These are phyloP conservation scores for Mus caroli DNA, from an alignment of 2,797 vertebrate genomes.

Conservation along the genomic window DNA sequence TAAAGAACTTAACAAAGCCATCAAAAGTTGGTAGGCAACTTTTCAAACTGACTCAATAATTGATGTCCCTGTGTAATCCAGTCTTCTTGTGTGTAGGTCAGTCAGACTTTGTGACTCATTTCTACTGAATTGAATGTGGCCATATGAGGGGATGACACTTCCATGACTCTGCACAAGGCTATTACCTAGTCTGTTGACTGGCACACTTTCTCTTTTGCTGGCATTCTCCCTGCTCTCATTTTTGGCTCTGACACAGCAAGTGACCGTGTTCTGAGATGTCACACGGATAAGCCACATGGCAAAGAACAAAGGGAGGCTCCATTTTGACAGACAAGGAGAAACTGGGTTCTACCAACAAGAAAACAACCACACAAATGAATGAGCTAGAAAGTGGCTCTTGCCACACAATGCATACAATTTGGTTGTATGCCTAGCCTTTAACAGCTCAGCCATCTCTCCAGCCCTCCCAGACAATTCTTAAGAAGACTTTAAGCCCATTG, in stretches of 20 bases:
- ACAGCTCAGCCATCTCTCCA: not conserved
- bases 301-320: not conserved
- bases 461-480: not conserved
- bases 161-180: not conserved
- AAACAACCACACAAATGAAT: not conserved
- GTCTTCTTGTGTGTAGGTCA: not conserved
- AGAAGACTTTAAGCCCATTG: not conserved
- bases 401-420: not conserved
- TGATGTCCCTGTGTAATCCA: not conserved
- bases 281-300: not conserved
- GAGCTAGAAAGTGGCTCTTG: not conserved
- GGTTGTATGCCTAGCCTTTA: not conserved
- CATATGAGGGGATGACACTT: not conserved
- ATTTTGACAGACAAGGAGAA: not conserved
- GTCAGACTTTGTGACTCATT: not conserved
- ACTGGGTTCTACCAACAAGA: not conserved
- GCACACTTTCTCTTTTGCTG: not conserved
- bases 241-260: not conserved
- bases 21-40: not conserved
- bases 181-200: not conserved
- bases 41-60: conserved; percentile 50
- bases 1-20: not conserved
- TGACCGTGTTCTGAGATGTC: not conserved
- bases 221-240: not conserved
- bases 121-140: not conserved